Conservation (phyloP, 1,140 invertebrate species). For the Ostrea denselamellosa region DNA sequence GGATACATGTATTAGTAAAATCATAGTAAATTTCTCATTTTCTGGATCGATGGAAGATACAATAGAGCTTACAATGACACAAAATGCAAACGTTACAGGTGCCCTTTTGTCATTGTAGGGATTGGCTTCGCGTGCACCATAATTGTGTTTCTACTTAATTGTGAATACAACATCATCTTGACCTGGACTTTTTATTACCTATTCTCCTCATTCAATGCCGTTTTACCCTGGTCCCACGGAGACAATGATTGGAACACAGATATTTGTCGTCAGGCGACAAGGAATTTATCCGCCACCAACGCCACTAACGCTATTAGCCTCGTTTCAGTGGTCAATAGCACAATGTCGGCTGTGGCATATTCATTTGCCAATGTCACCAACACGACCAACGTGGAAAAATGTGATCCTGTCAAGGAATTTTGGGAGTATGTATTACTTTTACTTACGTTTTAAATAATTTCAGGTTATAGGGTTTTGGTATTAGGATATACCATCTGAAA, state of each 20-base stretch:
- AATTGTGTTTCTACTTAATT: conserved; percentile 73
- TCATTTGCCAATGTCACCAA: conserved; percentile 6
- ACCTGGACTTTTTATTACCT: conserved; percentile 78
- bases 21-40: too few species aligned
- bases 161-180: conserved; percentile 78
- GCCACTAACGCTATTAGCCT: background rate
- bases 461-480: conserved; percentile 5
- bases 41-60: too few species aligned
- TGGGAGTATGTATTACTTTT: conserved; percentile 71
- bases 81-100: too few species aligned
- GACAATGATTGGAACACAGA: conserved; percentile 78
- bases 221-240: conserved; percentile 79
- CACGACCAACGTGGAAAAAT: conserved; percentile 26
- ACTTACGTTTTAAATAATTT: conserved; percentile 55
- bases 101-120: conserved; percentile 63
- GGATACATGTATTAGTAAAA: too few species aligned
- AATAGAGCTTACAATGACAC: too few species aligned
- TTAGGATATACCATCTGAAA: conserved; percentile 9
- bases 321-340: background rate
- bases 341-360: background rate
- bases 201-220: conserved; percentile 74
- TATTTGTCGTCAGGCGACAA: conserved; percentile 56
- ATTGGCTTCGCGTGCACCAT: conserved; percentile 73
- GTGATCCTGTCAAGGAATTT: conserved; percentile 75
- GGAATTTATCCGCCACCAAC: background rate